phyloP scores from a whole-genome alignment of 1,140 invertebrate genomes.

The Leptinotarsa texana region DNA sequence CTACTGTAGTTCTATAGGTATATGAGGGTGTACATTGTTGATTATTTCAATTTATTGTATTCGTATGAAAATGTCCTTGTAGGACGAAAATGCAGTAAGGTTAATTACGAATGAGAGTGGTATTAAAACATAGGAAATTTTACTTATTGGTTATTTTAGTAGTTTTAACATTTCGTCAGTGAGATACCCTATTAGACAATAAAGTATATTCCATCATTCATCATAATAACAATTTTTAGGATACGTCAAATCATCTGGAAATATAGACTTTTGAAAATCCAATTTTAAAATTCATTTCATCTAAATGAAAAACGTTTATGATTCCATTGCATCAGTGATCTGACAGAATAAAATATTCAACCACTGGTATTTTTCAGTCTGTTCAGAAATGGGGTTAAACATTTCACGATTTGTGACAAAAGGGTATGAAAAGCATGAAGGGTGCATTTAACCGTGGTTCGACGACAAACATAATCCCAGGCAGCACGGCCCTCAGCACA shows the following conservation, averaged over 20 bases:
- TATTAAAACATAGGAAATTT: too few species aligned
- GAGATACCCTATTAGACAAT: background rate
- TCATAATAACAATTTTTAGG: background rate
- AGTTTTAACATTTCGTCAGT: too few species aligned
- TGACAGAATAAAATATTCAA: background rate
- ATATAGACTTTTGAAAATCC: background rate
- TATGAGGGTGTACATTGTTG: too few species aligned
- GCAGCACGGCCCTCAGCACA: background rate
- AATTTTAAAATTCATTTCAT: background rate
- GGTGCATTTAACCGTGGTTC: conserved; percentile 13
- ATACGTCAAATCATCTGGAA: background rate
- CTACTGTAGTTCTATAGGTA: too few species aligned
- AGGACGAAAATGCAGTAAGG: too few species aligned
- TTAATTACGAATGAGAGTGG: too few species aligned
- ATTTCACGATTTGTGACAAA: background rate
- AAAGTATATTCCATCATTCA: background rate
- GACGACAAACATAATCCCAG: conserved; percentile 23
- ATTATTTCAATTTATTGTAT: too few species aligned
- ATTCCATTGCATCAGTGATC: background rate
- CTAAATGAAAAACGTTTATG: background rate
- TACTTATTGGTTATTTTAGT: too few species aligned
- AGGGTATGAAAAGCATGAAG: conserved; percentile 11
- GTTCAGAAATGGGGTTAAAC: background rate
- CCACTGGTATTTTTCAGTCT: background rate
- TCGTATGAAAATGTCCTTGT: too few species aligned